A percentile compares a stretch with the other conserved stretches of the same genome.
Conservation (phyloP, 2,797 vertebrate genomes). For the Sebastes aleutianus region DNA sequence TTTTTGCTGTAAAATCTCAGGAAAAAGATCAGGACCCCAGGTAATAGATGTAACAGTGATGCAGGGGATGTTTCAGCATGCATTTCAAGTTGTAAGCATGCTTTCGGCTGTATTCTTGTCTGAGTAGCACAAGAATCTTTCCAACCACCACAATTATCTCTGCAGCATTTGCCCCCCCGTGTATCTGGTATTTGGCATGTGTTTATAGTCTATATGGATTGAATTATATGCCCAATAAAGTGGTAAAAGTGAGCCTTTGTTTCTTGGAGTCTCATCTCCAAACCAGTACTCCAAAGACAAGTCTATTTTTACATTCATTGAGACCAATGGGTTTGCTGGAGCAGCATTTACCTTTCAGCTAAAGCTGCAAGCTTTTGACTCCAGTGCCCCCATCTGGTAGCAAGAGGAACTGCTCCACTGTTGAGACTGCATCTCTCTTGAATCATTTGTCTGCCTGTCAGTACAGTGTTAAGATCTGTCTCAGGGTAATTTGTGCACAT, state of each 20-base stretch:
- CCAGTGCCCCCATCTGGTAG: conserved; percentile 58
- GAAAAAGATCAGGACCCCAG: background rate
- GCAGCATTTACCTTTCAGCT: background rate
- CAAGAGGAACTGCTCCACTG: conserved; percentile 13
- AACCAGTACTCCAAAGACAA: conserved; percentile 9
- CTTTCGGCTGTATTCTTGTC: background rate
- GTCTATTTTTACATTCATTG: conserved; percentile 57
- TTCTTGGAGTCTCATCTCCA: conserved; percentile 31
- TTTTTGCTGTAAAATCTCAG: background rate
- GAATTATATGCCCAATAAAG: conserved; percentile 13
- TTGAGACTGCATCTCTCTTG: background rate
- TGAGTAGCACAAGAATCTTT: conserved; percentile 1
- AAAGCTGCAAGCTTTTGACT: conserved; percentile 19
- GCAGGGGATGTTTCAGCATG: background rate
- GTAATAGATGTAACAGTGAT: background rate
- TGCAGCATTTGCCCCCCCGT: background rate
- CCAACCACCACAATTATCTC: background rate
- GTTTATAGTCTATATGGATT: conserved; percentile 4
- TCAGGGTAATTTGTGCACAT: background rate
- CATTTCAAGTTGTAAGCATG: background rate
- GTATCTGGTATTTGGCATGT: background rate
- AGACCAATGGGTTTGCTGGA: conserved; percentile 37
- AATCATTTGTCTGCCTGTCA: conserved; percentile 6
- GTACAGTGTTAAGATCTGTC: background rate
- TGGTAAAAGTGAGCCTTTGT: conserved; percentile 29